These are phyloP conservation scores for Perca flavescens DNA, from an alignment of 2,113 vertebrate genomes.

Conservation along the genomic window DNA sequence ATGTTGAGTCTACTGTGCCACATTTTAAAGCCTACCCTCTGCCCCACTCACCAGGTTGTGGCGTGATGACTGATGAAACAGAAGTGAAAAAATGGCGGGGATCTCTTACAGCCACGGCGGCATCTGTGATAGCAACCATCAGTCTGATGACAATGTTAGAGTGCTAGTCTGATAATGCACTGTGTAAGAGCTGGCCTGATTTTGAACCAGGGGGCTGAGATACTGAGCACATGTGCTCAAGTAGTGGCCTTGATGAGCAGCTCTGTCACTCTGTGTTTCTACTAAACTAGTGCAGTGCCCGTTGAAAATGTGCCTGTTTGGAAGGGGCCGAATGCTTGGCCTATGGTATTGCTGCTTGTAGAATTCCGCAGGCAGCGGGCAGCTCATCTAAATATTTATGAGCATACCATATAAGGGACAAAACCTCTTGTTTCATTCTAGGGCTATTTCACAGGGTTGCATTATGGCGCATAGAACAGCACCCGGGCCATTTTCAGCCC, in stretches of 20 bases:
- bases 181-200: conserved; percentile 31
- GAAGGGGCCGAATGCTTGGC: too few species aligned
- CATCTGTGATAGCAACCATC: conserved; percentile 50
- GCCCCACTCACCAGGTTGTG: conserved; percentile 21
- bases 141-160: conserved; percentile 60
- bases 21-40: conserved; percentile 40
- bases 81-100: conserved; percentile 36
- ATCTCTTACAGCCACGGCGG: conserved; percentile 32
- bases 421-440: too few species aligned
- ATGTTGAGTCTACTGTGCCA: conserved; percentile 7
- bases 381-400: too few species aligned
- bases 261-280: conserved; percentile 57
- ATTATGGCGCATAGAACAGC: too few species aligned
- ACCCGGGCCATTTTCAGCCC: too few species aligned
- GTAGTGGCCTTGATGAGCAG: conserved; percentile 50
- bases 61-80: conserved; percentile 52
- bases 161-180: conserved; percentile 28
- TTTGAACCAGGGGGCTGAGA: conserved; percentile 44
- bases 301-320: too few species aligned
- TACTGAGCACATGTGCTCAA: conserved; percentile 31
- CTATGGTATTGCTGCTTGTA: too few species aligned
- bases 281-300: background rate
- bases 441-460: too few species aligned
- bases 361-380: too few species aligned
- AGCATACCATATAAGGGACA: too few species aligned